These are phyloP conservation scores for Spilogale gracilis DNA, from an alignment of 2,113 vertebrate species.

Conservation along the genomic window DNA sequence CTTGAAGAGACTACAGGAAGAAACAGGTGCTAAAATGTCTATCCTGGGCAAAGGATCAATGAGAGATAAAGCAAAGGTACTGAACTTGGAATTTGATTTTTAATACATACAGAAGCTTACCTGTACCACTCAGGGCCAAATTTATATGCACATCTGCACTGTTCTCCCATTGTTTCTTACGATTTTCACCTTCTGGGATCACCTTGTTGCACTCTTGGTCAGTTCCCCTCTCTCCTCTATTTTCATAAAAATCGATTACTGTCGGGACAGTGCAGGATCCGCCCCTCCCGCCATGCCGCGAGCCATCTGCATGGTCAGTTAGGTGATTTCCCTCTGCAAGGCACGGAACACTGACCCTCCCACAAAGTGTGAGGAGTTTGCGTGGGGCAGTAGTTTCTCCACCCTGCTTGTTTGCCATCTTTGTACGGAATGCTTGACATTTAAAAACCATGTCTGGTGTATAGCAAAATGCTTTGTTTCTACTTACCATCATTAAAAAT, in stretches of 20 bases:
- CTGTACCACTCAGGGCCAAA: neutral
- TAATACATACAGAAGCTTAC: neutral
- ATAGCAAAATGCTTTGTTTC: no score
- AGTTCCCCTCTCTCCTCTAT: neutral
- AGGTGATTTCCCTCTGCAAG: no score
- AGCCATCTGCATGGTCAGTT: no score
- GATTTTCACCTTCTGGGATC: neutral
- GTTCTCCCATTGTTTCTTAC: neutral
- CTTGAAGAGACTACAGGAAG: slow-evolving; percentile 99
- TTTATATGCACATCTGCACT: neutral
- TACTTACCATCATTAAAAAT: no score
- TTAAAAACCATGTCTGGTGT: no score
- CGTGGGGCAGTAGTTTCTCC: no score
- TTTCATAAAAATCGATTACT: neutral
- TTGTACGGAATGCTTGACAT: no score
- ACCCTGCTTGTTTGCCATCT: no score
- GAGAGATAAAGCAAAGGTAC: slow-evolving; percentile 99
- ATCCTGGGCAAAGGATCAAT: slow-evolving; percentile 99
- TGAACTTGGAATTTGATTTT: slow-evolving; percentile 53
- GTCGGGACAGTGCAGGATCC: no score
- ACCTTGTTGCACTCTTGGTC: neutral
- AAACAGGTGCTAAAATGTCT: slow-evolving; percentile 99
- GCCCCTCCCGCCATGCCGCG: no score
- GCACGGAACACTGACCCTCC: no score
- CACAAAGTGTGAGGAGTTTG: no score